Conservation (phyloP, 2,797 vertebrate species). For the Macropus fuliginosus region DNA sequence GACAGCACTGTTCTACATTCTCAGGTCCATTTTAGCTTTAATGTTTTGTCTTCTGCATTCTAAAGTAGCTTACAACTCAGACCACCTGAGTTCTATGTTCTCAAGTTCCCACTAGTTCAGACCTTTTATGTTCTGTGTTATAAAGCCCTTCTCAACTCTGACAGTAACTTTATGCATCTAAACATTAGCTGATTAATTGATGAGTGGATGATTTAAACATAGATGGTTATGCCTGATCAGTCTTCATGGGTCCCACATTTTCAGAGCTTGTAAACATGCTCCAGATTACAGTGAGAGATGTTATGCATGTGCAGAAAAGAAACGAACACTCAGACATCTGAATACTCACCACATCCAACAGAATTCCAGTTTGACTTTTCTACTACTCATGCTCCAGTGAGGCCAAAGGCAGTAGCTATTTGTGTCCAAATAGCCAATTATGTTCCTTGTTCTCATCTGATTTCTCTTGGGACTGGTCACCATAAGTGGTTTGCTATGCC, state of each 20-base stretch:
- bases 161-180: not conserved
- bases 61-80: not conserved
- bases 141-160: not conserved
- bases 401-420: not conserved
- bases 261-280: constrained; percentile 52
- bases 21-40: not conserved
- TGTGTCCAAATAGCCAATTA: not conserved
- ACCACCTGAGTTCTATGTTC: not conserved
- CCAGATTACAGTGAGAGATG: constrained; percentile 30
- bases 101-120: not conserved
- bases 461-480: not conserved
- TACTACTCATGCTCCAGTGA: not conserved
- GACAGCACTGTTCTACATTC: not conserved
- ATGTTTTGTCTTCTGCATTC: not conserved
- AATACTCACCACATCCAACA: constrained; percentile 42
- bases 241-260: constrained; percentile 42
- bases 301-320: constrained; percentile 1
- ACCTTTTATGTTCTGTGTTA: not conserved
- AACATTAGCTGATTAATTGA: not conserved
- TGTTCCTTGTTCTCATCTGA: constrained; percentile 1
- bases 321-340: constrained; percentile 25
- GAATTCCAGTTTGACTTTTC: constrained; percentile 31
- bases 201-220: not conserved
- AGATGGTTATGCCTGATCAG: constrained; percentile 38
- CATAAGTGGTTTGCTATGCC: constrained; percentile 14